Percentiles rank a stretch among this genome's conserved stretches.
phyloP scores from a whole-genome alignment of 2,888 invertebrate genomes.

The Pammene aurita region DNA sequence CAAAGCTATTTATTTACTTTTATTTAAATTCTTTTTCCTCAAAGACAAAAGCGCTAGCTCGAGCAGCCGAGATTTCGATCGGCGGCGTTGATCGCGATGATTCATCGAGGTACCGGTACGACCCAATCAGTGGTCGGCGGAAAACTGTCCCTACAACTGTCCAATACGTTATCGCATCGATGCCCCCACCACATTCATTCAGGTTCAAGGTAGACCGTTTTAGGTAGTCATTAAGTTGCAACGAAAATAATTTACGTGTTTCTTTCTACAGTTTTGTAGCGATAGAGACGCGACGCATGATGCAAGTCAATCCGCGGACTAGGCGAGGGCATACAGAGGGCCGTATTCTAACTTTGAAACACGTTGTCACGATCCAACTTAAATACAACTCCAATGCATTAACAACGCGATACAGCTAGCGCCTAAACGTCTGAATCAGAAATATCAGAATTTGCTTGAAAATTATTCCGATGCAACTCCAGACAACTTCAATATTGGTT shows the following conservation, averaged over 20 bases:
- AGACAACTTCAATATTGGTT: no score
- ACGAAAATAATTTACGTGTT: not conserved
- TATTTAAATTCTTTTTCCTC: constrained; percentile 5
- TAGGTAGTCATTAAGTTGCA: not conserved
- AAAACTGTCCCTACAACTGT: constrained; percentile 4
- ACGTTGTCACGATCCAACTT: no score
- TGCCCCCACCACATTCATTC: not conserved
- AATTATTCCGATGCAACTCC: no score
- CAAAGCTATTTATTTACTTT: not conserved
- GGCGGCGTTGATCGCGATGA: constrained; percentile 5
- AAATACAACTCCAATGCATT: no score
- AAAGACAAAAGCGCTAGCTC: not conserved
- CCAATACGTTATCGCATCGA: not conserved
- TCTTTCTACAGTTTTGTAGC: not conserved
- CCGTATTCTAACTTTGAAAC: no score
- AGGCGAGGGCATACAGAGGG: no score
- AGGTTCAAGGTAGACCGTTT: not conserved
- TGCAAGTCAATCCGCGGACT: not conserved
- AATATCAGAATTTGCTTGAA: no score
- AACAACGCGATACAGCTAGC: no score
- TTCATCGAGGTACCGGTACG: constrained; percentile 16
- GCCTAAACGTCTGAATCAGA: no score
- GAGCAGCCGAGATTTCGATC: not conserved
- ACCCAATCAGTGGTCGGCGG: constrained; percentile 4
- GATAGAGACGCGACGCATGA: not conserved